These are phyloP conservation scores for Centropyge bicolor DNA, from an alignment of 2,797 vertebrate genomes.

Conservation along the genomic window DNA sequence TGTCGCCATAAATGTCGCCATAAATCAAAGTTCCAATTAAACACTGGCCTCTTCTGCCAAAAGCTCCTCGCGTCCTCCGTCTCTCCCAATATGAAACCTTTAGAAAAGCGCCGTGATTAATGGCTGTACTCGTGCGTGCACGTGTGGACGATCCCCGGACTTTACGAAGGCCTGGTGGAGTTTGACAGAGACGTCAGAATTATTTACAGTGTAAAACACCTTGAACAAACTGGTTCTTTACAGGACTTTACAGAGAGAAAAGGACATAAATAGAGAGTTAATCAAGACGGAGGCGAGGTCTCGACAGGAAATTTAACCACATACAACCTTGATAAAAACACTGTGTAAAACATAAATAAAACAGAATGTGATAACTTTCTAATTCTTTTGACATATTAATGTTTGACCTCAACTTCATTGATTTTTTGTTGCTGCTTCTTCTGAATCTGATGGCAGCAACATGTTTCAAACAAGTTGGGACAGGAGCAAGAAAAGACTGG, in stretches of 20 bases:
- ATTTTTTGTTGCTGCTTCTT: too few species aligned
- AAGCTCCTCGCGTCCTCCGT: conserved; percentile 16
- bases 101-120: conserved; percentile 42
- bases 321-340: background rate
- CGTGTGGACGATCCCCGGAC: background rate
- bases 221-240: background rate
- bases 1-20: conserved; percentile 54
- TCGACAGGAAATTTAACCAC: conserved; percentile 2
- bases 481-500: too few species aligned
- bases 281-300: conserved; percentile 4
- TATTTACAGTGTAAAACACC: conserved; percentile 30
- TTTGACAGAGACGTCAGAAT: conserved; percentile 20
- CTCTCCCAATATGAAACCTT: conserved; percentile 29
- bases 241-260: background rate
- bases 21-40: conserved; percentile 68
- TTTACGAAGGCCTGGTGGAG: background rate
- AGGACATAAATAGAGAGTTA: conserved; percentile 10
- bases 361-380: too few species aligned
- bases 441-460: too few species aligned
- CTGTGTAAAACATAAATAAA: too few species aligned
- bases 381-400: too few species aligned
- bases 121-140: background rate
- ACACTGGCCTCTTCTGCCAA: conserved; percentile 52
- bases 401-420: too few species aligned
- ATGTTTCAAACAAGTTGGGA: too few species aligned